Base-by-base conservation (phyloP, 2,113 vertebrate genomes). In the Phylloscopus whistleri region DNA sequence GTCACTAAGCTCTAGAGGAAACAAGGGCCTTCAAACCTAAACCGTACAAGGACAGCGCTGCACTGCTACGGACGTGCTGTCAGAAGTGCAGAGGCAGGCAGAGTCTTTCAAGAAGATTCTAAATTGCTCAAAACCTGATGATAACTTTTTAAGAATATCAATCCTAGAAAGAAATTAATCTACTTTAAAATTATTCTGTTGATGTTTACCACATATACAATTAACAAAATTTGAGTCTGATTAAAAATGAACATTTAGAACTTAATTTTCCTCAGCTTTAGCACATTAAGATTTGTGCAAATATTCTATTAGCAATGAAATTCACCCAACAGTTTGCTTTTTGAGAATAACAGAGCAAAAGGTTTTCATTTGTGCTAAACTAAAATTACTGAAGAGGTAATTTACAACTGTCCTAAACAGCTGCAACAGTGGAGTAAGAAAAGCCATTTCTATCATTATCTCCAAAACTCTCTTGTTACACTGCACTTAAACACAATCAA, bases 61-160 rank as follows among this genome's bases (percentile, higher is more conserved):
- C 20, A 31, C 6, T 66, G 31, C 52, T 77, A 49, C 0, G 4
- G 28, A 53, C 0, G 0, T 9, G 17, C 9, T 90, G 58, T 55
- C 43, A 37, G 18, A 76, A 73, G 30, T 37, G 56, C 2, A n/a
- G 18, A 68, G 30, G 20, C 35, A 68, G 58, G 35, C 7, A 63
- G 3, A 67, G 6, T 28, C 30, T 79, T 93, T 72, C 35, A 68
- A 70, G 20, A 66, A 87, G 56, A 78, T 69, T 49, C 22, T 52
- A 60, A 79, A 85, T 28, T 23, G 9, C 43, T 66, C 58, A 87
- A 81, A 82, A 82, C 2, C 18, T 30, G 17, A 20, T 52, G 17
- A 72, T 13, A 74, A 10, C 30, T 66, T 82, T 69, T 39, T 43
- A 59, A 59, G 27, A 95, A 37, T 33, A 89, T 33, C 21, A 68